Evolutionary conservation across 1,140 invertebrate species (phyloP), one percentile per base, ranked within the genome.

Genomic region (Drosophila bifasciata): DNA sequence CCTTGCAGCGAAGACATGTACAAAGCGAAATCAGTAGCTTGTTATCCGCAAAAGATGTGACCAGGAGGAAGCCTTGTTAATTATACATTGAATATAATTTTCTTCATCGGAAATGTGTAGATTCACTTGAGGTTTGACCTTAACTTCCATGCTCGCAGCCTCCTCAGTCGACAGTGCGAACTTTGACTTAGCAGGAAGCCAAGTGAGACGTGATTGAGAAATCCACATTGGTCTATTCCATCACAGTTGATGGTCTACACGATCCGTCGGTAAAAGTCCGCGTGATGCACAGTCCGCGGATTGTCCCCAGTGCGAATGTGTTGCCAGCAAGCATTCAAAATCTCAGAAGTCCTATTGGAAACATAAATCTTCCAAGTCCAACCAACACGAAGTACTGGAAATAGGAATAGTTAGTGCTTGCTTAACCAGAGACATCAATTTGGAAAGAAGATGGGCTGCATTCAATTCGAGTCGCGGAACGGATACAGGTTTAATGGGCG

Each of bases 291-390:
- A 61, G 17, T 76, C 67, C 11, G 88, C 88, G 5, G 90, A 19
- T 92, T 92, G 49, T 88, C 59, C 41, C 48, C 43, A 8, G 88
- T 75, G 1, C 57, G 39, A n/a, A 91, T 74, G 19, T 92, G 70
- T 8, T 60, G 16, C 90, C 91, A 92, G 16, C 73, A 28, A 43
- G 41, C 41, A 8, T 43, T 5, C 13, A 43, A 3, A 40, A 53
- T 53, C 8, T 53, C 13, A 23, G 19, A 36, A 19, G n/a, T 43
- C 7, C n/a, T 13, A 5, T 15, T 43, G 7, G 13, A 43, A 13
- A 41, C 40, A 16, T n/a, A 41, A 43, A n/a, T 43, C n/a, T 15
- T 43, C 41, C 41, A 43, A 15, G 41, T 28, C 48, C 16, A 15
- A 32, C 15, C 23, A 32, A 49, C 48, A 49, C 8, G 15, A 28